A percentile compares a stretch with the other conserved stretches of the same genome.
These are phyloP conservation scores for Anorthoa munda DNA, from an alignment of 2,888 invertebrate genomes.

Conservation along the genomic window DNA sequence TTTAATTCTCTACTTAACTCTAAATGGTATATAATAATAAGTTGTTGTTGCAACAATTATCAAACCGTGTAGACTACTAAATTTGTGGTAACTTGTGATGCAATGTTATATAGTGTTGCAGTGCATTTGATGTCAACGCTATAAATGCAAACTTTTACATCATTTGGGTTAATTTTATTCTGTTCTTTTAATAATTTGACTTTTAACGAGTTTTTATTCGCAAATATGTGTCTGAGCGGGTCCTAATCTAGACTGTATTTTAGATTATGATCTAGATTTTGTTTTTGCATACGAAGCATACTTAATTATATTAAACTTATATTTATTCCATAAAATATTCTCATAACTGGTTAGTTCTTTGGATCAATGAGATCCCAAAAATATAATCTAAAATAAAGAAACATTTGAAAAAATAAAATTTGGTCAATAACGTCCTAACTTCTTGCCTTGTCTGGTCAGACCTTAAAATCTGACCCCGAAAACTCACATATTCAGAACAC, in stretches of 20 bases:
- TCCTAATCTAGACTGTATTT: neutral
- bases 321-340: neutral
- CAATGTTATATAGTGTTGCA: slow-evolving; percentile 46
- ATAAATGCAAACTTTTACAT: slow-evolving; percentile 54
- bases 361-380: neutral
- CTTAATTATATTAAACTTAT: no score
- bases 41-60: slow-evolving; percentile 45
- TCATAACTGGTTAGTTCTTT: neutral
- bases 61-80: slow-evolving; percentile 36
- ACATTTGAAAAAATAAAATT: neutral
- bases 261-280: slow-evolving; percentile 12
- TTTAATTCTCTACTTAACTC: neutral
- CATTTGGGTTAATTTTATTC: slow-evolving; percentile 62
- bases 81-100: slow-evolving; percentile 40
- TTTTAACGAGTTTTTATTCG: slow-evolving; percentile 11
- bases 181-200: slow-evolving; percentile 50
- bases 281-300: neutral
- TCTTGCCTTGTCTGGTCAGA: slow-evolving; percentile 33
- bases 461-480: slow-evolving; percentile 66
- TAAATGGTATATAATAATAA: slow-evolving; percentile 23
- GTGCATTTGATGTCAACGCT: slow-evolving; percentile 52
- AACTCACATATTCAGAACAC: slow-evolving; percentile 55
- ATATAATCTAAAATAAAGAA: neutral
- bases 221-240: neutral
- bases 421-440: neutral